These are phyloP conservation scores for Drosophila colorata DNA, from an alignment of 2,888 invertebrate genomes.

Conservation along the genomic window DNA sequence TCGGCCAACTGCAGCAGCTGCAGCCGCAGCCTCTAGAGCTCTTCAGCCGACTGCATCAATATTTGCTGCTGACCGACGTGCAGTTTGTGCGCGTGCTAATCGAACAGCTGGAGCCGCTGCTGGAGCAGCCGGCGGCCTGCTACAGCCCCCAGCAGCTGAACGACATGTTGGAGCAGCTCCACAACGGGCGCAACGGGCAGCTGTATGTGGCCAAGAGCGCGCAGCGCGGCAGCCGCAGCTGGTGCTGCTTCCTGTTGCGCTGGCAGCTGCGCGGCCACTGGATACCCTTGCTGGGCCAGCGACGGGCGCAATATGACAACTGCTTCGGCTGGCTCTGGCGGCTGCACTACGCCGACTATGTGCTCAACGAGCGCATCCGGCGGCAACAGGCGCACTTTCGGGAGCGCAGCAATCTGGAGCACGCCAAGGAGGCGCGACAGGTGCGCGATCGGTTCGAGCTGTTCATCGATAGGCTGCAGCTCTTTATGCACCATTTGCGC, in stretches of 20 bases:
- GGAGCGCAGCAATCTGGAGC: background rate
- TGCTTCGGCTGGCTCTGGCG: constrained; percentile 50
- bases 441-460: constrained; percentile 15
- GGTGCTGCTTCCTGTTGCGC: constrained; percentile 45
- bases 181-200: background rate
- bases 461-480: constrained; percentile 27
- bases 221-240: constrained; percentile 28
- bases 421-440: background rate
- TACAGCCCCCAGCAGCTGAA: constrained; percentile 26
- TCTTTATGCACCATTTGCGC: constrained; percentile 29
- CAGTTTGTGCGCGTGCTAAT: constrained; percentile 41
- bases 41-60: constrained; percentile 39
- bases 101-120: constrained; percentile 30
- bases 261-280: constrained; percentile 36
- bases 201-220: constrained; percentile 25
- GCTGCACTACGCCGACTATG: constrained; percentile 52
- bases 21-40: constrained; percentile 9
- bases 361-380: constrained; percentile 43
- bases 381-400: constrained; percentile 25
- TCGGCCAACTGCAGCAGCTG: background rate
- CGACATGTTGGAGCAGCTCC: constrained; percentile 25
- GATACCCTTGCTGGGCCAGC: constrained; percentile 31
- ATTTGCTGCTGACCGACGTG: constrained; percentile 42
- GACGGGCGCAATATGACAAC: constrained; percentile 28
- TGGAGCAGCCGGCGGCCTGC: constrained; percentile 32